Percentiles rank a stretch among this genome's conserved stretches.
These are phyloP conservation scores for Caenorhabditis angaria DNA, from an alignment of 2,888 invertebrate genomes.

Conservation along the genomic window DNA sequence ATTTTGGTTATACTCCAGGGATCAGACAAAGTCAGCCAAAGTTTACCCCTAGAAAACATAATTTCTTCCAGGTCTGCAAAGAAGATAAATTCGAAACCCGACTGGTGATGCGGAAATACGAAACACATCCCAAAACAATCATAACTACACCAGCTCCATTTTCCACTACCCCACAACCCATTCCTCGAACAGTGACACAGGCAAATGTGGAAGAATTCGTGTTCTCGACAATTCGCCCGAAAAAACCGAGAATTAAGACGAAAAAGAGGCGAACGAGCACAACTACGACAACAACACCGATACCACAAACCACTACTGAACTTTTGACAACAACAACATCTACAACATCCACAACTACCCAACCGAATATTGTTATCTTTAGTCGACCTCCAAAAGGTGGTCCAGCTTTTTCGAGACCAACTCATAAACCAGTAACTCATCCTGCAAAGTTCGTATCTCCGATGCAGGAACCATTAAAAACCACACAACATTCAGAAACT, in stretches of 20 bases:
- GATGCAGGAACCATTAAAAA: constrained; percentile 2
- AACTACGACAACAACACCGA: neutral
- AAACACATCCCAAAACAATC: constrained; percentile 18
- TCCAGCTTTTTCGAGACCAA: constrained; percentile 28
- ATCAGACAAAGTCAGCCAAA: too few species aligned
- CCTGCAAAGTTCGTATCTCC: constrained; percentile 27
- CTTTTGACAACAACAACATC: constrained; percentile 3
- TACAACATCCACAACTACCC: neutral
- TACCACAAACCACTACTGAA: too few species aligned
- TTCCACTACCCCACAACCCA: constrained; percentile 7
- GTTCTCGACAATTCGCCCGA: constrained; percentile 50
- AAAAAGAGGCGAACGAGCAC: constrained; percentile 18
- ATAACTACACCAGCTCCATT: constrained; percentile 41
- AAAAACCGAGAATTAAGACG: constrained; percentile 29
- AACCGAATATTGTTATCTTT: constrained; percentile 6
- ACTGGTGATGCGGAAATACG: constrained; percentile 30
- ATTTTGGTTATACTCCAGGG: too few species aligned
- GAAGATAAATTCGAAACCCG: constrained; percentile 8
- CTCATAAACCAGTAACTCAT: constrained; percentile 32
- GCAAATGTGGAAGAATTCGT: constrained; percentile 48
- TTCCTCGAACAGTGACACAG: constrained; percentile 5
- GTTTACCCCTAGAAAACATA: too few species aligned
- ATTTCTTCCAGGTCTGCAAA: constrained; percentile 18
- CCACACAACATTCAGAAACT: constrained; percentile 10
- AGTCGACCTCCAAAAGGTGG: neutral